Base-by-base conservation (phyloP, 2,797 vertebrate genomes). In the Mycteria americana region DNA sequence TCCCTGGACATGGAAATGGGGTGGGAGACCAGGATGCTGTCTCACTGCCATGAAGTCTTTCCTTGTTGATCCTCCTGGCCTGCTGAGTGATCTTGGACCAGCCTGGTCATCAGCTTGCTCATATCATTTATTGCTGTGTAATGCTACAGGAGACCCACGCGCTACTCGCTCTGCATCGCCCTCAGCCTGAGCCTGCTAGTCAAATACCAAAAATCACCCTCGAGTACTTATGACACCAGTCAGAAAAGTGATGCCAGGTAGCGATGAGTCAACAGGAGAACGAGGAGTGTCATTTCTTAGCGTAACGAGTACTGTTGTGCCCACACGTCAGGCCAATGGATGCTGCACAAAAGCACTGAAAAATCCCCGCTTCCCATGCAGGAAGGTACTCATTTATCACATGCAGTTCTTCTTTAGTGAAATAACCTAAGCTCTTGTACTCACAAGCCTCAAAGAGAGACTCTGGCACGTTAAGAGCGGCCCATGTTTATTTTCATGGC, bases 1-100 rank as follows among this genome's bases (percentile, higher is more conserved):
- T 5, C 22, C 45, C 45, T 31, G 63, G 31, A 35, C 24, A 18
- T 0, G 18, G 17, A 60, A 86, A 53, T 0, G 2, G 31, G 6
- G 17, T 3, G 3, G 7, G 30, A 48, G 18, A 22, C 13, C 4
- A 7, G 43, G n/a, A 78, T 35, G 30, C 6, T 46, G 5, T 39
- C 28, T 63, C 22, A 17, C 23, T 50, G 14, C 11, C 18, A 22
- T 5, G 4, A 63, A 48, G 7, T 13, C 53, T 28, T 73, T n/a
- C 37, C 45, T 22, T 50, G 11, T 24, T 80, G 25, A 14, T 37
- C 28, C 22, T 85, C 33, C 31, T 41, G 56, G 50, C 8, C 35
- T 50, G 27, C 37, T 68, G 7, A 19, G 11, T 24, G 45, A 57
- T 45, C 22, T 23, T 23, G 27, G 19, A 37, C 33, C 16, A 70